These are phyloP conservation scores for Chrysemys picta DNA, from an alignment of 2,113 vertebrate genomes.

Conservation along the genomic window DNA sequence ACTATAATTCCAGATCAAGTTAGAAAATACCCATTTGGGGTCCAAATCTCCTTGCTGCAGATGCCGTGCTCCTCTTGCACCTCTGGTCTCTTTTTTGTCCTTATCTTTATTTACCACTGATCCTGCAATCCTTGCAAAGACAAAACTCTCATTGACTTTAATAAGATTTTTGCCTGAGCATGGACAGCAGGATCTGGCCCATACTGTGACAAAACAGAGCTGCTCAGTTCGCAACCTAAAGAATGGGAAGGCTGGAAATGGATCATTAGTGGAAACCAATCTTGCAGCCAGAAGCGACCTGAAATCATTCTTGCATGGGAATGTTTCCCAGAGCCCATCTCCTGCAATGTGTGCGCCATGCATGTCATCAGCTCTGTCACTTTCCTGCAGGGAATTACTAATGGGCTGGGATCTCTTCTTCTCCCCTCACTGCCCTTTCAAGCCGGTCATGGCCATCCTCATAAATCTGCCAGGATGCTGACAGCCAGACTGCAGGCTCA, in stretches of 20 bases:
- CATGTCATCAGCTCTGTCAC: slow-evolving; percentile 62
- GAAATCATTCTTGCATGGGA: slow-evolving; percentile 66
- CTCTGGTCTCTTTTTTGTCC: background rate
- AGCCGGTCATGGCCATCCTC: slow-evolving; percentile 54
- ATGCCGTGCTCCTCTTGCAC: background rate
- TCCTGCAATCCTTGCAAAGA: background rate
- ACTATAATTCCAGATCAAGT: background rate
- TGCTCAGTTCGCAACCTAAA: background rate
- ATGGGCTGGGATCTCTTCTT: slow-evolving; percentile 67
- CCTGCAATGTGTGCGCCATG: slow-evolving; percentile 60
- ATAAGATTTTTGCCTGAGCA: background rate
- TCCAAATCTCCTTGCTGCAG: background rate
- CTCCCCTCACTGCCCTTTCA: slow-evolving; percentile 63
- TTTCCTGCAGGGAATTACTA: slow-evolving; percentile 73
- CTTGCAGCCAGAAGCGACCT: slow-evolving; percentile 41
- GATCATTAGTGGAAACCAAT: slow-evolving; percentile 43
- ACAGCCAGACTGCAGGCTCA: slow-evolving; percentile 67
- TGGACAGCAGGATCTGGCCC: background rate
- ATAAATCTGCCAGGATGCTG: slow-evolving; percentile 73
- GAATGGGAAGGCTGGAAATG: slow-evolving; percentile 5
- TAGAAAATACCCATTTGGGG: background rate
- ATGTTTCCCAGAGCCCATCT: slow-evolving; percentile 52
- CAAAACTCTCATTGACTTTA: background rate
- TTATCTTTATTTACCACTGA: background rate
- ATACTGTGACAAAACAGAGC: slow-evolving; percentile 3